phyloP scores from a whole-genome alignment of 1,140 invertebrate genomes.

The Cherax quadricarinatus region DNA sequence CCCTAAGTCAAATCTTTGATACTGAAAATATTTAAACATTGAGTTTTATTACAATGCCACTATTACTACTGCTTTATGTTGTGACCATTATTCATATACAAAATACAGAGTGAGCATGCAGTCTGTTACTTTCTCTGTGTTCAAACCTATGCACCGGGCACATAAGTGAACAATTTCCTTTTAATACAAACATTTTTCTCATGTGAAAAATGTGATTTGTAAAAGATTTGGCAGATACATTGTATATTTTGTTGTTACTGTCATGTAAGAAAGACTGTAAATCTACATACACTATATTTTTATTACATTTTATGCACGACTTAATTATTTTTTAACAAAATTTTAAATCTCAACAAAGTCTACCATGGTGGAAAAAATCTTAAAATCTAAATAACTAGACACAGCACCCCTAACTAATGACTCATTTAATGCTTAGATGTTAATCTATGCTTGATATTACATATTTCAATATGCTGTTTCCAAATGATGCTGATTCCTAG shows the following conservation, averaged over 20 bases:
- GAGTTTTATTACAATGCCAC: background rate
- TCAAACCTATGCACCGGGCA: constrained; percentile 17
- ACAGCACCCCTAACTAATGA: constrained; percentile 59
- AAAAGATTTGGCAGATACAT: constrained; percentile 44
- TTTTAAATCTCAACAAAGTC: constrained; percentile 41
- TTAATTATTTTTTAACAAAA: constrained; percentile 57
- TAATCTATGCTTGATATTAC: constrained; percentile 38
- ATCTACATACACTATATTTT: constrained; percentile 55
- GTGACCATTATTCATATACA: background rate
- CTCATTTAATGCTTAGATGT: constrained; percentile 47
- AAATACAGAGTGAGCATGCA: background rate
- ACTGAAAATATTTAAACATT: background rate
- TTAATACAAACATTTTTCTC: constrained; percentile 11
- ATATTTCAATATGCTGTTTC: constrained; percentile 7
- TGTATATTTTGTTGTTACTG: constrained; percentile 36
- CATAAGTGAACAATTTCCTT: background rate
- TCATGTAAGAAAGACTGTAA: constrained; percentile 63
- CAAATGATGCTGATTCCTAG: constrained; percentile 40
- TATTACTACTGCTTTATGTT: background rate
- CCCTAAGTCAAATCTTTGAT: background rate
- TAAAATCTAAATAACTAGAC: constrained; percentile 52
- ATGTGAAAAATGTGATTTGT: background rate
- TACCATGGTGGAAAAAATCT: constrained; percentile 48
- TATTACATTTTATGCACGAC: constrained; percentile 40
- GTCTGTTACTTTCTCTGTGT: constrained; percentile 19